A percentile compares a stretch with the other conserved stretches of the same genome.
Conservation (phyloP, 2,113 vertebrate genomes). For the Sapayoa aenigma region DNA sequence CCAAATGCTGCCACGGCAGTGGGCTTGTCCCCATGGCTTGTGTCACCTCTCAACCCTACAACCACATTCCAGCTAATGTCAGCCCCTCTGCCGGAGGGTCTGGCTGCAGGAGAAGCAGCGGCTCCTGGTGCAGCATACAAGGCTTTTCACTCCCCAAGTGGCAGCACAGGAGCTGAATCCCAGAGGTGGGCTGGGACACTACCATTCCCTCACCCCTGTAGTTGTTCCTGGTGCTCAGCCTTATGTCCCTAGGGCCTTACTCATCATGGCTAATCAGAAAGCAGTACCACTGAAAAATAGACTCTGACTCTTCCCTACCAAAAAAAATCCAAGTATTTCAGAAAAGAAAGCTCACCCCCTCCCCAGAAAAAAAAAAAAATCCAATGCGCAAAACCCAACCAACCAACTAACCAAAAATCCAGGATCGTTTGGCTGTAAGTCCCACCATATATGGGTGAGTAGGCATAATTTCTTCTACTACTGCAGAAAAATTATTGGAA, state of each 20-base stretch:
- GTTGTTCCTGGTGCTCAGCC: neutral
- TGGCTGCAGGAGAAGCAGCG: accelerated
- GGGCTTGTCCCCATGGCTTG: accelerated
- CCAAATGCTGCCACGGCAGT: neutral
- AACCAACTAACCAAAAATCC: neutral
- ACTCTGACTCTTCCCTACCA: neutral
- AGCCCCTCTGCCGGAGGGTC: accelerated
- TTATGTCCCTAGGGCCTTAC: neutral
- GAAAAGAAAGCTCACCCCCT: neutral
- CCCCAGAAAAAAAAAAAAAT: too few species aligned
- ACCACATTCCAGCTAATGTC: accelerated
- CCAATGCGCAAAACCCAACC: too few species aligned
- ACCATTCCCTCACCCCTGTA: accelerated
- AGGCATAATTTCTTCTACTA: neutral
- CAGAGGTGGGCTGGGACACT: neutral
- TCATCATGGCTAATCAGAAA: accelerated
- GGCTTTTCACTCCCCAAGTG: accelerated
- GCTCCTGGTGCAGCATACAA: accelerated
- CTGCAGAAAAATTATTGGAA: neutral
- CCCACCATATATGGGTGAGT: neutral
- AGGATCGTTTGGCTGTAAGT: neutral
- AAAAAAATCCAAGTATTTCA: neutral
- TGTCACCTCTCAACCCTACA: neutral
- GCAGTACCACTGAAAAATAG: neutral
- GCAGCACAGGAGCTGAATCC: neutral